Percentiles rank a stretch among this genome's conserved stretches.
Conservation (phyloP, 2,888 invertebrate genomes). For the Acleris emargana region DNA sequence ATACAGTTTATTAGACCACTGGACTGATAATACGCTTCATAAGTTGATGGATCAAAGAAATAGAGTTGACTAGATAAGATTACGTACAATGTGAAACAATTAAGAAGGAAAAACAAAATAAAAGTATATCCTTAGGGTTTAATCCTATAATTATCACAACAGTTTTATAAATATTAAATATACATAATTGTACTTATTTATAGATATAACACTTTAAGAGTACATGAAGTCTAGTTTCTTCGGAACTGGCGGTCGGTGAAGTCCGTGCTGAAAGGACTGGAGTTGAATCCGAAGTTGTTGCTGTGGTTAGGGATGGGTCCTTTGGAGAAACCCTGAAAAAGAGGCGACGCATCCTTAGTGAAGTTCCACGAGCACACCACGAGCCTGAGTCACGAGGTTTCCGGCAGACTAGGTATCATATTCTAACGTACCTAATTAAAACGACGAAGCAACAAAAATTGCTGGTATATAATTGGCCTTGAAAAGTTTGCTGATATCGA, state of each 20-base stretch:
- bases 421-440: no score
- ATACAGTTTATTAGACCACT: no score
- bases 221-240: constrained; percentile 35
- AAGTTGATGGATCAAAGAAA: no score
- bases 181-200: constrained; percentile 6
- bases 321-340: constrained; percentile 15
- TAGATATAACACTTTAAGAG: constrained; percentile 1
- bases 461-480: no score
- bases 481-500: no score
- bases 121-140: background rate
- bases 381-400: no score
- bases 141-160: constrained; percentile 1
- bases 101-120: no score
- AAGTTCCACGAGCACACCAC: background rate
- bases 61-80: no score
- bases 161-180: background rate
- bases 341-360: background rate
- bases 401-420: background rate
- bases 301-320: constrained; percentile 56
- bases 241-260: constrained; percentile 56
- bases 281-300: constrained; percentile 70
- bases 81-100: no score
- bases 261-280: constrained; percentile 62
- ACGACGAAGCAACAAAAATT: no score
- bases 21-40: no score